These are phyloP conservation scores for Diabrotica balteata DNA, from an alignment of 2,888 invertebrate species.

Conservation along the genomic window DNA sequence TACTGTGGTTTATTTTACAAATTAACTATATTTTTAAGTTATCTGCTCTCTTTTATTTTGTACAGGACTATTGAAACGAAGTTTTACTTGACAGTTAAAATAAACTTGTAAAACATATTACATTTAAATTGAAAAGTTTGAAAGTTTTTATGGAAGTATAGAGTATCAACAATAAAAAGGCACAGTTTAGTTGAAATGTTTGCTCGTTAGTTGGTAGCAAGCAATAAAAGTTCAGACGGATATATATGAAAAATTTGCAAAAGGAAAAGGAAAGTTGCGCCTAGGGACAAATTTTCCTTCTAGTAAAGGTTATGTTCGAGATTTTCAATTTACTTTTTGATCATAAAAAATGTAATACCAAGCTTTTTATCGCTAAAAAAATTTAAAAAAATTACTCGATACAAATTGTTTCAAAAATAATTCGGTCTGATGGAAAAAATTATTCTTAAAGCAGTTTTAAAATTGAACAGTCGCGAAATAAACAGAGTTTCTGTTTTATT, in stretches of 20 bases:
- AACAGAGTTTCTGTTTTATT: too few species aligned
- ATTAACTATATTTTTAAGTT: too few species aligned
- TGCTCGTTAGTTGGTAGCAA: constrained; percentile 25
- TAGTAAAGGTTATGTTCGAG: constrained; percentile 22
- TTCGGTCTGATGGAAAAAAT: too few species aligned
- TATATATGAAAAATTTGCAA: constrained; percentile 27
- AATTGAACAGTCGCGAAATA: too few species aligned
- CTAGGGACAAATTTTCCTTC: constrained; percentile 26
- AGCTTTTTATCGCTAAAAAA: constrained; percentile 11
- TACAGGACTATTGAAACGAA: too few species aligned
- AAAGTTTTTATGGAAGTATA: neutral
- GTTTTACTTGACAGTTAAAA: too few species aligned
- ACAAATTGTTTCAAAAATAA: too few species aligned
- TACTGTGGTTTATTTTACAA: too few species aligned
- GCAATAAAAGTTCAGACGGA: constrained; percentile 22
- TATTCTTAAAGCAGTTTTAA: too few species aligned
- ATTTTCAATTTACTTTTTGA: constrained; percentile 30
- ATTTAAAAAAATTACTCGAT: neutral
- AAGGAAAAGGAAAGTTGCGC: constrained; percentile 22
- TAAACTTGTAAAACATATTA: too few species aligned
- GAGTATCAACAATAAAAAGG: constrained; percentile 22
- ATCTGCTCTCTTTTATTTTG: too few species aligned
- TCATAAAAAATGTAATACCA: constrained; percentile 24
- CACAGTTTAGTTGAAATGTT: constrained; percentile 25
- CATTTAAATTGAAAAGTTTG: constrained; percentile 9